Base-by-base conservation (phyloP, 2,113 vertebrate genomes). In the Dendropsophus ebraccatus region DNA sequence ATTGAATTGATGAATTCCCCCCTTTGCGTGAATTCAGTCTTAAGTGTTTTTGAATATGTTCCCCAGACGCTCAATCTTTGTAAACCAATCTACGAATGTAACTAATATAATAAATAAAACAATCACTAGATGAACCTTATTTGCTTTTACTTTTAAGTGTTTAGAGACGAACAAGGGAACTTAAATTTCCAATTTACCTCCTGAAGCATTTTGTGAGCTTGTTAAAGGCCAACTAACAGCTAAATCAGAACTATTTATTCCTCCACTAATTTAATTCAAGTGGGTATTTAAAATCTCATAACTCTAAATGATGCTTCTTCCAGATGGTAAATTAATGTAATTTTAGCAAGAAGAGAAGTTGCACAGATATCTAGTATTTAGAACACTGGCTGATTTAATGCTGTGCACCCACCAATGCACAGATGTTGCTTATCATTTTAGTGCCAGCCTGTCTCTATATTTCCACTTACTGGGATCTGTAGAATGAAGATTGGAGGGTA, bases 321-420 rank as follows among this genome's bases (percentile, higher is more conserved):
- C 94, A 95, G 94, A 95, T 94, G 94, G 93, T 93, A 92, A 93
- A 94, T 94, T 94, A 94, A 94, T 95, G 91, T 91, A 90, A 94
- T 94, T 94, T 93, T 93, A 94, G 91, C 90, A 94, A 93, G 93
- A 95, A 94, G 91, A 89, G 90, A 93, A 95, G 90, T 92, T 95
- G 92, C 90, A 92, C 92, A 93, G 93, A 94, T 94, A 93, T 28
- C 81, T 92, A 92, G 88, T 91, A 92, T 89, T 91, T 91, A 90
- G 89, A 92, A 89, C 91, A 91, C 78, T 88, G 65, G 62, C 91
- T 94, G 93, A 91, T 92, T 93, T 92, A 92, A 89, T 91, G 90
- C 91, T 89, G 92, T 92, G 87, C 89, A 86, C 89, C 89, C 90
- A 92, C 90, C 90, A 89, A 88, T 81, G 89, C 87, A 76, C 93